Evolutionary conservation across 2,113 vertebrate species (phyloP).

Genomic region (Chaetodon auriga): DNA sequence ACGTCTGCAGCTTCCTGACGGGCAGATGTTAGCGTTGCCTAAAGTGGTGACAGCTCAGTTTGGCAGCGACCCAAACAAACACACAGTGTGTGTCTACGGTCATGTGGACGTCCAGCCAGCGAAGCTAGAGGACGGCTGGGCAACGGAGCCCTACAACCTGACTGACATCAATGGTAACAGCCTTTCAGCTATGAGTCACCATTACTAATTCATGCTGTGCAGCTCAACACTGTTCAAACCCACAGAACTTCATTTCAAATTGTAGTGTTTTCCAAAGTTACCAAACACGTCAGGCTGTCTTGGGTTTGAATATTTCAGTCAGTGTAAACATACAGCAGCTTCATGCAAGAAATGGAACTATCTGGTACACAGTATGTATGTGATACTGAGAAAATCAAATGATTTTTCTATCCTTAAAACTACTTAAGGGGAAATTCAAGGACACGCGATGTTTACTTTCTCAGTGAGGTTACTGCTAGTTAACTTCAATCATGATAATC

Average conservation of each 20-base stretch:
- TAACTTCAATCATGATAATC: not conserved
- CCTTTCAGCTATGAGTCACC: not conserved
- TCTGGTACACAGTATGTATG: not conserved
- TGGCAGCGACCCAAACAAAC: slow-evolving; percentile 85
- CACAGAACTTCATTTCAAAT: not conserved
- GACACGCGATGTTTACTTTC: too few species aligned
- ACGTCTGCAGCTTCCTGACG: slow-evolving; percentile 83
- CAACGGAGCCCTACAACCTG: slow-evolving; percentile 87
- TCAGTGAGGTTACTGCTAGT: too few species aligned
- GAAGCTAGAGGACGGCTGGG: slow-evolving; percentile 89
- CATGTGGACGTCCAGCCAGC: slow-evolving; percentile 94
- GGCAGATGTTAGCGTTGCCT: slow-evolving; percentile 84
- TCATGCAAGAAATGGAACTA: not conserved
- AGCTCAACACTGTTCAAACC: too few species aligned
- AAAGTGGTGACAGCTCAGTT: slow-evolving; percentile 89
- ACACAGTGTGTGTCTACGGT: slow-evolving; percentile 91
- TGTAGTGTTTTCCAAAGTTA: not conserved
- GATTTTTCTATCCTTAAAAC: too few species aligned
- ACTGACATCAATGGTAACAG: slow-evolving; percentile 89
- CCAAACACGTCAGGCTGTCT: not conserved
- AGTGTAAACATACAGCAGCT: not conserved
- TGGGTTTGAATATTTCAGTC: not conserved
- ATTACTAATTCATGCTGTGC: too few species aligned
- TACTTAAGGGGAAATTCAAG: too few species aligned
- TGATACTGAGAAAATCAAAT: not conserved